Evolutionary conservation across 2,888 invertebrate species (phyloP).

Genomic region (Eugnorisma glareosa): DNA sequence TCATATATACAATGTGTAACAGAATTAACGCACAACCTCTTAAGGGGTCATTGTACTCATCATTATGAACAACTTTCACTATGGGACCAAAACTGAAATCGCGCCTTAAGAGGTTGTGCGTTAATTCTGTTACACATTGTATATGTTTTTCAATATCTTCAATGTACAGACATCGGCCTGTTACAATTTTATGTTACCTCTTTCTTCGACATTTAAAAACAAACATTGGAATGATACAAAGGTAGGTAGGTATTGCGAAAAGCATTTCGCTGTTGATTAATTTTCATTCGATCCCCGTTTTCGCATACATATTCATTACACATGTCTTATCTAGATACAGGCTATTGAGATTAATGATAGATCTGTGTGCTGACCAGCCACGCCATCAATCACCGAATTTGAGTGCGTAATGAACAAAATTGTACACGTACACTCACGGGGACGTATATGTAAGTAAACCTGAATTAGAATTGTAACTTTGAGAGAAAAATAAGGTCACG

Average conservation of each 20-base stretch:
- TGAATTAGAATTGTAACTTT: neutral
- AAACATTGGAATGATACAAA: neutral
- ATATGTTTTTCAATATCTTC: too few relatives aligned
- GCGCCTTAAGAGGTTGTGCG: too few relatives aligned
- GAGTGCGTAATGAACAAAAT: slow-evolving; percentile 44
- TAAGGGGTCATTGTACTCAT: too few relatives aligned
- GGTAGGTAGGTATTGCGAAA: neutral
- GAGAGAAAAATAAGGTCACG: too few relatives aligned
- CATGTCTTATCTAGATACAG: slow-evolving; percentile 30
- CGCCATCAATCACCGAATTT: slow-evolving; percentile 62
- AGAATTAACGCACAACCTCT: too few relatives aligned
- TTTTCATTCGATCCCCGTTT: slow-evolving; percentile 10
- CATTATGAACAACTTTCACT: too few relatives aligned
- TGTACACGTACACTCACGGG: neutral
- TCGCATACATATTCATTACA: slow-evolving; percentile 29
- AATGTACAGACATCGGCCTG: too few relatives aligned
- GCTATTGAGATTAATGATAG: slow-evolving; percentile 55
- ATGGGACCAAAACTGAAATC: too few relatives aligned
- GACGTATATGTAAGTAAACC: neutral
- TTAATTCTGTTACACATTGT: too few relatives aligned
- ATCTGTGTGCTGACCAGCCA: slow-evolving; percentile 8
- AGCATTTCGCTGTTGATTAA: neutral
- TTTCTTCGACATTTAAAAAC: neutral
- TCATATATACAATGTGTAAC: too few relatives aligned
- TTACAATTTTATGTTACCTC: too few relatives aligned